These are phyloP conservation scores for Manis crassicaudata DNA, from an alignment of 2,797 vertebrate species.

Conservation along the genomic window DNA sequence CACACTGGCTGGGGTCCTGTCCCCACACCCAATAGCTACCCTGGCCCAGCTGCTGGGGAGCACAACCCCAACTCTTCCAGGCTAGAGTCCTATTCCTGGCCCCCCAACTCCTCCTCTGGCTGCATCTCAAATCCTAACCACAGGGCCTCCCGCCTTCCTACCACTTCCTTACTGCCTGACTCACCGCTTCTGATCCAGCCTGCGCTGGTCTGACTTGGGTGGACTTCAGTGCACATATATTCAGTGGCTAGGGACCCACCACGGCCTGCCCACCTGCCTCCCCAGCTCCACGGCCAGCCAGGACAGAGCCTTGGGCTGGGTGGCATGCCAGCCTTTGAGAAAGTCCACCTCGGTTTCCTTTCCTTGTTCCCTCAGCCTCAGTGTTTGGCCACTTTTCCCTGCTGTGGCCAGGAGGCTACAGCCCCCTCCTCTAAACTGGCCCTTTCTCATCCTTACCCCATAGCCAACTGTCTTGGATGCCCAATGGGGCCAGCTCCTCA, in stretches of 20 bases:
- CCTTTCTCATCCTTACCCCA: neutral
- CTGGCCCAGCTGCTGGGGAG: neutral
- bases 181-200: neutral
- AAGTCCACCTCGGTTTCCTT: neutral
- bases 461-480: neutral
- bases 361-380: neutral
- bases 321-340: neutral
- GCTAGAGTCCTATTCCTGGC: neutral
- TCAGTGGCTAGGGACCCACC: neutral
- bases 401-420: neutral
- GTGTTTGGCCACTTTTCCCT: neutral
- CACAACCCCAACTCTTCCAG: neutral
- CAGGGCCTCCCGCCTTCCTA: neutral
- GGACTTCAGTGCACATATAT: neutral
- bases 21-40: accelerated
- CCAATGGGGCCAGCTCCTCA: too few relatives aligned
- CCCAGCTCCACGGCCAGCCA: neutral
- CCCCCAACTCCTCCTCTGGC: neutral
- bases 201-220: neutral
- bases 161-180: neutral
- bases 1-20: neutral
- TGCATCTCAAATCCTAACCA: accelerated
- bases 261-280: too few relatives aligned
- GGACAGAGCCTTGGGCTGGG: too few relatives aligned
- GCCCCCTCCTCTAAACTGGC: accelerated